Evolutionary conservation across 2,888 invertebrate species (phyloP).

Genomic region (Venustoraphidia nigricollis): DNA sequence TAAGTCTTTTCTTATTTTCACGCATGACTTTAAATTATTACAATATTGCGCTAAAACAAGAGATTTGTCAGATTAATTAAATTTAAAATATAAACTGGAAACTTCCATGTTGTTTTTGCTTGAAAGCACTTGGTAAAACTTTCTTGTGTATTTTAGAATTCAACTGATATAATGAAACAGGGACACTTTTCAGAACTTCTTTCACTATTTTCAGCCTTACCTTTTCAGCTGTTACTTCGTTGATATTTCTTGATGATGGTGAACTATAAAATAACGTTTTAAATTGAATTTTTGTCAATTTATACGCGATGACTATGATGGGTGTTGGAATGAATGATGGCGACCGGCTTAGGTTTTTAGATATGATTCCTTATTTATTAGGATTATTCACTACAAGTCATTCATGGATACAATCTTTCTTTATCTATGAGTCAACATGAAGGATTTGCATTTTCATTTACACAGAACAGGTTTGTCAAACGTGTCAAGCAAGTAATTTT

Average conservation of each 20-base stretch:
- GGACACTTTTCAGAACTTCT: slow-evolving; percentile 1
- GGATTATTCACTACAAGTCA: no score
- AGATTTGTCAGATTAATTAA: background rate
- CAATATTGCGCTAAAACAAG: background rate
- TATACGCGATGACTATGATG: background rate
- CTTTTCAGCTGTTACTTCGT: slow-evolving; percentile 3
- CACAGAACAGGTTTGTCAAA: no score
- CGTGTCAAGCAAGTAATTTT: no score
- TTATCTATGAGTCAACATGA: no score
- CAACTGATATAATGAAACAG: background rate
- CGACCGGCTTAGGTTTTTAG: slow-evolving; percentile 4
- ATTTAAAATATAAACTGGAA: background rate
- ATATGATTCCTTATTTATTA: no score
- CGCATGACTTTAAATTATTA: no score
- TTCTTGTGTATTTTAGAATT: background rate
- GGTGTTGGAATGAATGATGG: slow-evolving; percentile 4
- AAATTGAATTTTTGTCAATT: background rate
- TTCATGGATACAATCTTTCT: no score
- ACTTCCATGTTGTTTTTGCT: background rate
- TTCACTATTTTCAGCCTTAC: slow-evolving; percentile 6
- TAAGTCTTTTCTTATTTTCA: no score
- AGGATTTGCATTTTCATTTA: no score
- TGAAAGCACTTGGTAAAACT: background rate
- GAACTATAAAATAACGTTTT: background rate
- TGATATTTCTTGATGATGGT: background rate